Base-by-base conservation (phyloP, 2,888 invertebrate species). In the Sacculina carcini region DNA sequence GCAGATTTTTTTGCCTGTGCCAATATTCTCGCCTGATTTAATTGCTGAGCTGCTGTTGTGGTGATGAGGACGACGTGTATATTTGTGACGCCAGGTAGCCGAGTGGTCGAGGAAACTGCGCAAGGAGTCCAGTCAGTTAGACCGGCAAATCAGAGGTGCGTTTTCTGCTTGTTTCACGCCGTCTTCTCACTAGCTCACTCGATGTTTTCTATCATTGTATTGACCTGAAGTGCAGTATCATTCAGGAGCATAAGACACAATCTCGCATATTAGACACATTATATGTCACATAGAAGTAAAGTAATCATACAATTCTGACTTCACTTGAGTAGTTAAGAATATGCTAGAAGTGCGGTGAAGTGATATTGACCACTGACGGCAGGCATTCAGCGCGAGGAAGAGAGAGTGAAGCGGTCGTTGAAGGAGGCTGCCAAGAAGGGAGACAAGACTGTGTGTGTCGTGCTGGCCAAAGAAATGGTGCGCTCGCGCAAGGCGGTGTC, bases 321-420 rank as follows among this genome's bases (percentile, higher is more conserved):
- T 10, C 7, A 46, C 16, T 46, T 2, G 26, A 2, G 21, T 46
- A 23, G 2, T 2, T 9, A 10, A 26, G 9, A 3, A 26, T 24
- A 34, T 12, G 31, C n/a, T 26, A 34, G 10, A 9, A 9, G 34
- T 38, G 38, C 16, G 14, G 31, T 12, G 24, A 36, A 24, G 29
- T 34, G 32, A 44, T 48, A 29, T 34, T 34, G 26, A 49, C 55
- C 53, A 42, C 46, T 55, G 57, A 48, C 66, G 68, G 48, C 58
- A 85, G 83, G 78, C 9, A 96, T 98, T 60, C 83, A 92, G 65
- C 73, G 94, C 39, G 96, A 98, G 67, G 96, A 98, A 66, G 89
- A 90, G 31, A 98, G 96, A 69, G 86, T 92, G 0, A 94, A 90
- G 63, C 70, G 77, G 48, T 80, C 89, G 0, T 65, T 98, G 26